Base-by-base conservation (phyloP, 2,113 vertebrate genomes). In the Cygnus buccinator region DNA sequence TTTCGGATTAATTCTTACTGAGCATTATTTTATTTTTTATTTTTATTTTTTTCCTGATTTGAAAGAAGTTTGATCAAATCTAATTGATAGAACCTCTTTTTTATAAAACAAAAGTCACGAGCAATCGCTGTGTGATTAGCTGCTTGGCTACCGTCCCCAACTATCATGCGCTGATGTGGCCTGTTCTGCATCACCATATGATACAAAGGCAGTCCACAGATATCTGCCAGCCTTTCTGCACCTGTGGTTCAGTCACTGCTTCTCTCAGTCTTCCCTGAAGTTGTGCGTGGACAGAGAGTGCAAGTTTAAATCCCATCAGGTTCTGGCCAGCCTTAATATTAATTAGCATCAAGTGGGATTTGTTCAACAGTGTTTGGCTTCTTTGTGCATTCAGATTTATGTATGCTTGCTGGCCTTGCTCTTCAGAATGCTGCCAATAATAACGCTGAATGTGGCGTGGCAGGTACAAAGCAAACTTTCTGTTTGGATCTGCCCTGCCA, bases 251-350 rank as follows among this genome's bases (percentile, higher is more conserved):
- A 58, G 52, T 72, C 66, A 4, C 70, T 55, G 29, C 3, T 87
- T 81, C 87, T 92, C 89, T 84, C 94, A 91, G 89, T 67, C 70
- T 94, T 91, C 77, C 55, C 59, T 77, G 22, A 94, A 94, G 67
- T 89, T 93, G 61, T 91, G 25, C 28, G 82, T 91, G 73, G 89
- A 33, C 62, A 70, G 43, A 84, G 63, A 84, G 50, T 63, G 54
- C 57, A 63, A 55, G 74, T 85, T 81, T 26, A 75, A 91, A 79
- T 85, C 63, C 9, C 63, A 77, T 73, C 62, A 62, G 87, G 58
- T 82, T 94, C 93, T 93, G 89, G 37, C 44, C 84, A 89, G 87
- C 50, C 41, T 91, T 87, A 37, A 82, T 89, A 48, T 73, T 94
- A 70, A 80, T 89, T 87, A 77, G 44, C 67, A 76, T 87, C 50